phyloP scores from a whole-genome alignment of 1,140 invertebrate species.

The Phenacoccus solenopsis region DNA sequence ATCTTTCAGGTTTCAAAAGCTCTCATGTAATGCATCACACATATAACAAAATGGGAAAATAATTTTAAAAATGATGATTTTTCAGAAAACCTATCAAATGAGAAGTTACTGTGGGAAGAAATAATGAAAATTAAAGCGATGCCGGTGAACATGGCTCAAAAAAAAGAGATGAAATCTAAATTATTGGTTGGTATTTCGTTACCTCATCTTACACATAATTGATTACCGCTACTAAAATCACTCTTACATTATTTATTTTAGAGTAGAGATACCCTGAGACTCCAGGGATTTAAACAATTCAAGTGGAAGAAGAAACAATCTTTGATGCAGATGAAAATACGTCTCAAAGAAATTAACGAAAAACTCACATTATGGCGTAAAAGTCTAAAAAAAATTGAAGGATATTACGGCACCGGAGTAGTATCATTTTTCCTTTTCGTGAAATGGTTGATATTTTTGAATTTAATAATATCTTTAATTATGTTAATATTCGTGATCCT shows the following conservation, averaged over 20 bases:
- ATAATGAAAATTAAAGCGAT: conserved; percentile 72
- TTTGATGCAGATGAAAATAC: conserved; percentile 45
- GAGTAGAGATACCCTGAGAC: conserved; percentile 61
- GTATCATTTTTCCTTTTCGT: conserved; percentile 68
- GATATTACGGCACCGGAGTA: conserved; percentile 65
- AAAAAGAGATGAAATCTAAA: conserved; percentile 61
- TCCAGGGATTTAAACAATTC: conserved; percentile 62
- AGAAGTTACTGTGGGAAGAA: conserved; percentile 71
- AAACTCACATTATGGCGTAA: conserved; percentile 59
- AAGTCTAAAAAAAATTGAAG: conserved; percentile 58
- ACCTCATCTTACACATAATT: not conserved
- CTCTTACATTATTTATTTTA: conserved; percentile 30
- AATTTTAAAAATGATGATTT: conserved; percentile 13
- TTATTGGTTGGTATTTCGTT: conserved; percentile 45
- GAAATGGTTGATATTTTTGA: conserved; percentile 65
- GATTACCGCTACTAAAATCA: not conserved
- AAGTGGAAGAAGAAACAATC: conserved; percentile 61
- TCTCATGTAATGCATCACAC: not conserved
- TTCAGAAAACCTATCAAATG: conserved; percentile 61
- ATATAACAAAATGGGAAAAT: not conserved
- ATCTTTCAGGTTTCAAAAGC: conserved; percentile 44
- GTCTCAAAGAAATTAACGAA: conserved; percentile 44
- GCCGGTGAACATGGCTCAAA: conserved; percentile 67
- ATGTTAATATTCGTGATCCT: not conserved
- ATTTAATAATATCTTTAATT: conserved; percentile 31